These are phyloP conservation scores for Hoplostethus mediterraneus DNA, from an alignment of 2,797 vertebrate species.

Conservation along the genomic window DNA sequence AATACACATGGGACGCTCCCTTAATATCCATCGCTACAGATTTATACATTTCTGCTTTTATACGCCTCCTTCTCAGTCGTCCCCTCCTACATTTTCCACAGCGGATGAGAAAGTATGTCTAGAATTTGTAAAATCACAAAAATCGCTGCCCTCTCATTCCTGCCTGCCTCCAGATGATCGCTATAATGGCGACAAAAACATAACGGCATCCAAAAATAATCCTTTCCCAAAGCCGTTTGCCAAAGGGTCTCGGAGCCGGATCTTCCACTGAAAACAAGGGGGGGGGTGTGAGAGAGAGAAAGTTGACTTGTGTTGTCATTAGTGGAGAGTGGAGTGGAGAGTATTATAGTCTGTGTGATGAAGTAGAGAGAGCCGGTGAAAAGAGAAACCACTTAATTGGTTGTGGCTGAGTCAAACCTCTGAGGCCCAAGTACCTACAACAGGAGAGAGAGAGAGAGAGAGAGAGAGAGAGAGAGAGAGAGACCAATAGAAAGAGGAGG, in stretches of 20 bases:
- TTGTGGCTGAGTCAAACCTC: constrained; percentile 40
- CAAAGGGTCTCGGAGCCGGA: constrained; percentile 59
- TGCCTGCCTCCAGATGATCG: constrained; percentile 67
- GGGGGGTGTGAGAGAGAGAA: constrained; percentile 59
- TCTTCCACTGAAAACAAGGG: constrained; percentile 49
- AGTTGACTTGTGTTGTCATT: constrained; percentile 57
- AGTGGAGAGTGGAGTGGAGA: constrained; percentile 43
- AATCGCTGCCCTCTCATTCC: constrained; percentile 60
- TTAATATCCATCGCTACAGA: constrained; percentile 63
- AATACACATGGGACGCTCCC: constrained; percentile 68
- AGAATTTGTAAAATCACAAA: constrained; percentile 66
- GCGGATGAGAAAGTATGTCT: constrained; percentile 73
- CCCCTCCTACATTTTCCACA: constrained; percentile 56
- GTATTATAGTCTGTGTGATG: constrained; percentile 49
- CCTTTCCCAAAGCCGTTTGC: constrained; percentile 55
- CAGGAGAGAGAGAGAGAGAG: background rate
- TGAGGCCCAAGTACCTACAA: constrained; percentile 29
- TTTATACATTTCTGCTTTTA: constrained; percentile 50
- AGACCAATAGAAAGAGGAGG: constrained; percentile 29
- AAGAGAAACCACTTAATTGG: constrained; percentile 56
- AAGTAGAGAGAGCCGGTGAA: constrained; percentile 48
- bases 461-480: constrained; percentile 33
- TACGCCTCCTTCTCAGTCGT: constrained; percentile 37
- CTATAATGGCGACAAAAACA: constrained; percentile 74
- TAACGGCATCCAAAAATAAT: constrained; percentile 78